Evolutionary conservation across 2,113 vertebrate species (phyloP), one percentile per base, ranked within the genome.

Genomic region (Craseonycteris thonglongyai): DNA sequence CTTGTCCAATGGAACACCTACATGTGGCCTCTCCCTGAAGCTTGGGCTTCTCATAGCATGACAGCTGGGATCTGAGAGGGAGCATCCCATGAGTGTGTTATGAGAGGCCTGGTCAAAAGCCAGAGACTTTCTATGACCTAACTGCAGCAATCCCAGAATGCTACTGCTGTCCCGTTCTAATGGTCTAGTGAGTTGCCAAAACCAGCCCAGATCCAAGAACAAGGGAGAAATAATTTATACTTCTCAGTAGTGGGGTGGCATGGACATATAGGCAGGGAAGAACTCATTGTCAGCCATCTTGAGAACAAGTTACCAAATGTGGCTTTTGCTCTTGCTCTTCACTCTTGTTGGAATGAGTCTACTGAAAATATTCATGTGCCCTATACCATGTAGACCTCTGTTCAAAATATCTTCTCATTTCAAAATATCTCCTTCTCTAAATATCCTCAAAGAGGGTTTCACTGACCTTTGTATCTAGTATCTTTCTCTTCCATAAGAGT

Each of bases 251-350:
- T 5, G 2, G 10, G n/a, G 83, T 75, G 30, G 15, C 3, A 0
- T 18, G 16, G 45, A 6, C 1, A 0, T 6, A 2, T 2, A 7
- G 49, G 6, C 21, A 86, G 13, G 35, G 18, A n/a, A 7, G 35
- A 35, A 38, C 7, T n/a, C 56, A 1, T 3, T 26, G 24, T 40
- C 18, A 40, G 58, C 24, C 6, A 3, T 40, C 40, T 85, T 63
- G 78, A 38, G 26, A 71, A 18, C 38, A 12, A 80, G 38, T 47
- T 12, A 16, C 33, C 5, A 1, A 10, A 0, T 5, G 19, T 35
- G 21, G 5, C 13, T 61, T 76, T 65, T 82, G 35, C 33, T 69
- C 8, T n/a, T 71, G 30, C 30, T 47, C 0, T 68, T 81, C 6
- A 5, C 49, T 51, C 38, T 38, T 38, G 3, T 11, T 56, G 35